phyloP scores from a whole-genome alignment of 2,888 invertebrate genomes.

The Helobdella robusta region DNA sequence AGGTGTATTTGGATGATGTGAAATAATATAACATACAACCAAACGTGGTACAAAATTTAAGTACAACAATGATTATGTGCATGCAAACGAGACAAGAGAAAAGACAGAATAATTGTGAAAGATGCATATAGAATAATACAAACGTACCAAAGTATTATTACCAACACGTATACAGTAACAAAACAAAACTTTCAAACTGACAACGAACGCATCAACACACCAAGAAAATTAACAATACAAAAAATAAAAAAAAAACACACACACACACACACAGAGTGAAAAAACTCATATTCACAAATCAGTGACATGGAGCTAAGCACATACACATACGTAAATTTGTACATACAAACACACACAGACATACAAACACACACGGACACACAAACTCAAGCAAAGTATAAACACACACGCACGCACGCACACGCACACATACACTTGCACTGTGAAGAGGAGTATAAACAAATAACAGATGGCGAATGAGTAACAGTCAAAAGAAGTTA shows the following conservation, averaged over 20 bases:
- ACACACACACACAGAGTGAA: too few relatives aligned
- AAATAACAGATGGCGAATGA: neutral
- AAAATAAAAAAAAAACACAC: too few relatives aligned
- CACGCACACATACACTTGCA: neutral
- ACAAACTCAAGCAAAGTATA: neutral
- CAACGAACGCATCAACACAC: too few relatives aligned
- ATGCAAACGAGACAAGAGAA: too few relatives aligned
- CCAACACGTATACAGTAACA: too few relatives aligned
- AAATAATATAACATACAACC: neutral
- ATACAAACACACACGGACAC: neutral
- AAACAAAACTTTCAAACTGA: too few relatives aligned
- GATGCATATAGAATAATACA: too few relatives aligned
- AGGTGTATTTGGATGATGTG: too few relatives aligned
- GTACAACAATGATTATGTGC: neutral
- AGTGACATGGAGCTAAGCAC: neutral
- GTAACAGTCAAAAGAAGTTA: neutral
- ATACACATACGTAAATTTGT: neutral
- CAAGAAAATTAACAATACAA: too few relatives aligned
- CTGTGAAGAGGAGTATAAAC: neutral
- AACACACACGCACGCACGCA: conserved; percentile 1
- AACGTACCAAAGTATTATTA: too few relatives aligned
- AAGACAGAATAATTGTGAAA: too few relatives aligned
- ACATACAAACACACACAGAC: neutral
- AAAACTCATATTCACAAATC: too few relatives aligned
- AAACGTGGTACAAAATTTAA: neutral